These are phyloP conservation scores for Netelia inedita DNA, from an alignment of 2,888 invertebrate species.

Conservation along the genomic window DNA sequence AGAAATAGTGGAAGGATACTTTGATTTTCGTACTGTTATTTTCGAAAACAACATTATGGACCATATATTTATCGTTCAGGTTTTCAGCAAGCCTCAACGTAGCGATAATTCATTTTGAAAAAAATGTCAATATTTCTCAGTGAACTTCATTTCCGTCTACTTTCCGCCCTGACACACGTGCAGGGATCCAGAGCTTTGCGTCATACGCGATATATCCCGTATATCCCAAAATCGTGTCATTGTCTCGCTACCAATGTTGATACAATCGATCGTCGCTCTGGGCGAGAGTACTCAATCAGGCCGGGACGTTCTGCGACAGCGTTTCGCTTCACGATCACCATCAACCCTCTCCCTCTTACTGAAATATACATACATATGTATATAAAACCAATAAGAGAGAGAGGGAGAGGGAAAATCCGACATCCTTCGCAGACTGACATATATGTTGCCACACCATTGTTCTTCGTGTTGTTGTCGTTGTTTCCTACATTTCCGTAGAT, in stretches of 20 bases:
- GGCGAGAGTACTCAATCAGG: slow-evolving; percentile 67
- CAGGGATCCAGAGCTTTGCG: background rate
- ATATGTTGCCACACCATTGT: background rate
- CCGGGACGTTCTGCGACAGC: slow-evolving; percentile 41
- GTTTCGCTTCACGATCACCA: slow-evolving; percentile 52
- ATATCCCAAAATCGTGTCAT: background rate
- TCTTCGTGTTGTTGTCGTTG: background rate
- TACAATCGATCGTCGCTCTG: slow-evolving; percentile 65
- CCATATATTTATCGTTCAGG: no score
- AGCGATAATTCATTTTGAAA: no score
- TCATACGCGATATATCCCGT: background rate
- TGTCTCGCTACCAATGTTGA: slow-evolving; percentile 49
- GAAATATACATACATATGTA: slow-evolving; percentile 19
- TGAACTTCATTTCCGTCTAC: background rate
- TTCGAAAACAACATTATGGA: no score
- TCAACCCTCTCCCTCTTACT: slow-evolving; percentile 30
- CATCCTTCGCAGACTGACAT: background rate
- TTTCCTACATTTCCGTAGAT: background rate
- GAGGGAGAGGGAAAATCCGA: background rate
- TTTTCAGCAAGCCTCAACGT: no score
- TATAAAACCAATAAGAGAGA: background rate
- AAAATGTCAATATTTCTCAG: no score
- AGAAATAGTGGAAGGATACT: no score
- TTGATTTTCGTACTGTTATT: no score
- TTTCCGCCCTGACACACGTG: background rate